A percentile compares a stretch with the other conserved stretches of the same genome.
Conservation (phyloP, 2,113 vertebrate species). For the Erinaceus europaeus region DNA sequence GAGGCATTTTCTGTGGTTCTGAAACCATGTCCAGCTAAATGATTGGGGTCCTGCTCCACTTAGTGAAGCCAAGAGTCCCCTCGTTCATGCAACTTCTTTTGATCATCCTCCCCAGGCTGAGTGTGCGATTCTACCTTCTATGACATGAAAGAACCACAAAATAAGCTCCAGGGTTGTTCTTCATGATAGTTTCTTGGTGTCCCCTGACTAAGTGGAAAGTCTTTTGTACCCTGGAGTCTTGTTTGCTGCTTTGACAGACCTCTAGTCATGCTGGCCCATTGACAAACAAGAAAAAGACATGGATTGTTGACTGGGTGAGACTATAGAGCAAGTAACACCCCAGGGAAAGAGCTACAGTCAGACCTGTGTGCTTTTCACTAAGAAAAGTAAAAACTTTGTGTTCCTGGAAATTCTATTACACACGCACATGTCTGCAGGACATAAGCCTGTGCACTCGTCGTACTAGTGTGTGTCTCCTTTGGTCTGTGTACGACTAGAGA, state of each 20-base stretch:
- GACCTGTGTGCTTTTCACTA: background rate
- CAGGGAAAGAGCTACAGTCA: rapidly evolving
- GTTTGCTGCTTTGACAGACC: too few species aligned
- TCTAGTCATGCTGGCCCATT: background rate
- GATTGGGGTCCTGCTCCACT: background rate
- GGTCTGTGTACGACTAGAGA: background rate
- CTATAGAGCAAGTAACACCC: background rate
- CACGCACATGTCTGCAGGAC: background rate
- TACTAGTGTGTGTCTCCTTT: background rate
- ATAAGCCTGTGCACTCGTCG: background rate
- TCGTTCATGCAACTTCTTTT: background rate
- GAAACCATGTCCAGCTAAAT: background rate
- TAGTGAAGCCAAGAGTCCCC: background rate
- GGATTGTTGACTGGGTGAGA: background rate
- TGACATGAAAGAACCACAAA: rapidly evolving
- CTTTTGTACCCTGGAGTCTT: background rate
- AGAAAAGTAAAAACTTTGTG: background rate
- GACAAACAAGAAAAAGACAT: background rate
- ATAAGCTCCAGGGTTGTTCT: too few species aligned
- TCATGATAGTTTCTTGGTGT: background rate
- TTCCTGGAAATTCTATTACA: background rate
- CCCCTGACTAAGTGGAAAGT: background rate
- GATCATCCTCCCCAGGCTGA: background rate
- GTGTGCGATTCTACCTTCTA: background rate
- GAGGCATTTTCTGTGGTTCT: background rate